Evolutionary conservation across 2,797 vertebrate genomes (phyloP).

Genomic region (Sebastes glaucus): DNA sequence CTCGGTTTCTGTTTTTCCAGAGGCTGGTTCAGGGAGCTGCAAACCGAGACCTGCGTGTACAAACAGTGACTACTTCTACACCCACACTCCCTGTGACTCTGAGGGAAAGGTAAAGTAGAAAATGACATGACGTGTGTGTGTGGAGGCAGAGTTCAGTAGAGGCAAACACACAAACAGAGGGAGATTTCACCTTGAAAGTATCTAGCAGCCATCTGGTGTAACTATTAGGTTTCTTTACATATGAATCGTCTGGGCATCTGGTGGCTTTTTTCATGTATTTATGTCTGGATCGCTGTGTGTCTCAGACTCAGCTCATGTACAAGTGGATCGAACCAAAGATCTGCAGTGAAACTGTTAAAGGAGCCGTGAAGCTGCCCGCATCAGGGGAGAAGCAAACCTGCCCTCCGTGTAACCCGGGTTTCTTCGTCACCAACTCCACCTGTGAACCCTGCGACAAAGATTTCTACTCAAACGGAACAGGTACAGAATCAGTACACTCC

Average conservation of each 20-base stretch:
- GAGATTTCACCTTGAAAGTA: neutral
- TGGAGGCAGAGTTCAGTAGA: neutral
- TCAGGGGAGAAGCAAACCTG: constrained; percentile 87
- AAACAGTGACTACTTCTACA: constrained; percentile 93
- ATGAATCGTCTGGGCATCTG: neutral
- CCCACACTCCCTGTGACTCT: constrained; percentile 90
- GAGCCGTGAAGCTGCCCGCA: constrained; percentile 84
- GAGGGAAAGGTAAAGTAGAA: constrained; percentile 84
- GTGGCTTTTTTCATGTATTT: constrained; percentile 15
- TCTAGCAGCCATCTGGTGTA: constrained; percentile 26
- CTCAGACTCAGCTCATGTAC: constrained; percentile 94
- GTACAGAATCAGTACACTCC: constrained; percentile 65
- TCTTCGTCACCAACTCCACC: constrained; percentile 84
- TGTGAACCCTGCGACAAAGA: constrained; percentile 88
- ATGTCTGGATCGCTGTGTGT: constrained; percentile 12
- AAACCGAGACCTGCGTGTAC: constrained; percentile 88
- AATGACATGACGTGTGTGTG: neutral
- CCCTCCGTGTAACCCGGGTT: constrained; percentile 95
- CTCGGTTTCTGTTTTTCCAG: constrained; percentile 72
- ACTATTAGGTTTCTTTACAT: constrained; percentile 41
- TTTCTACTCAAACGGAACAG: constrained; percentile 91
- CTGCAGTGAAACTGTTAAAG: constrained; percentile 85
- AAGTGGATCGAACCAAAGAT: constrained; percentile 96
- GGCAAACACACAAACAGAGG: neutral
- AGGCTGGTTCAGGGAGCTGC: constrained; percentile 87